Conservation (phyloP, 1,140 invertebrate genomes). For the Hestina assimilis region DNA sequence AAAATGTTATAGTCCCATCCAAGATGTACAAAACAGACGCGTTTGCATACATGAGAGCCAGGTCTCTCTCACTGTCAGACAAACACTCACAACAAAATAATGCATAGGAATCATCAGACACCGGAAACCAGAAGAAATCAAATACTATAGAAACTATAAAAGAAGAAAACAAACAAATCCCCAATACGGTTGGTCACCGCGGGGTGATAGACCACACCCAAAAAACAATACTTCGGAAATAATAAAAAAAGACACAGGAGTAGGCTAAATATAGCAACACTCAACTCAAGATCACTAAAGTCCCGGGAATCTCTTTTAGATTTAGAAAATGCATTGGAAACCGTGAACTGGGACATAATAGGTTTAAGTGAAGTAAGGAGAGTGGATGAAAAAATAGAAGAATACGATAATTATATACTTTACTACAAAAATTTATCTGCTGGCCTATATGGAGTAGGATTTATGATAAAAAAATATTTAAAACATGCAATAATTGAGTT, state of each 20-base stretch:
- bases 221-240: not conserved
- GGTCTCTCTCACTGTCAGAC: not conserved
- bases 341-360: constrained; percentile 31
- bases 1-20: not conserved
- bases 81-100: not conserved
- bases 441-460: constrained; percentile 28
- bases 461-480: constrained; percentile 27
- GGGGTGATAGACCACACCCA: constrained; percentile 10
- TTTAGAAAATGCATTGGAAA: constrained; percentile 27
- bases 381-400: constrained; percentile 27
- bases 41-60: not conserved
- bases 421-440: constrained; percentile 22
- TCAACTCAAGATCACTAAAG: constrained; percentile 23
- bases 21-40: not conserved
- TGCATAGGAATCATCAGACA: not conserved
- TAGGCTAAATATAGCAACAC: constrained; percentile 5
- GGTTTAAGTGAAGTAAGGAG: constrained; percentile 28
- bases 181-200: constrained; percentile 11
- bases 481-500: constrained; percentile 35
- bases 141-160: not conserved
- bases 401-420: constrained; percentile 19
- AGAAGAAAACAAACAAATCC: constrained; percentile 7
- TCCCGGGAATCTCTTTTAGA: constrained; percentile 21
- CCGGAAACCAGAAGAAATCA: not conserved
- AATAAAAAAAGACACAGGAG: too few relatives aligned